Evolutionary conservation across 2,797 vertebrate species (phyloP).

Genomic region (Lepidocolaptes lacrymiger): DNA sequence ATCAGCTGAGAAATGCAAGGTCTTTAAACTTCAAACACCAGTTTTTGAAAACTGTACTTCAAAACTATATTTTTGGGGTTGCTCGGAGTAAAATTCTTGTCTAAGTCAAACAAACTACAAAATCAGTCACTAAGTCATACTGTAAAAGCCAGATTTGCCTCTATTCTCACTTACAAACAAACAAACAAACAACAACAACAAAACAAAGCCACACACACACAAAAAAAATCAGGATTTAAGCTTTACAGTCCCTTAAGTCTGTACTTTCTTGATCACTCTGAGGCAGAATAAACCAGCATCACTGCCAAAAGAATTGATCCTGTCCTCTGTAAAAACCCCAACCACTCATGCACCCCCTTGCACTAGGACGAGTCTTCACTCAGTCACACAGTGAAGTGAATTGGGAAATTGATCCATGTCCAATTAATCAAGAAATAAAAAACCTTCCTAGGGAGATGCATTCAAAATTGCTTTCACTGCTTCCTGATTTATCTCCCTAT

Average conservation of each 20-base stretch:
- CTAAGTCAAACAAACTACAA: neutral
- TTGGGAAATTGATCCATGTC: slow-evolving; percentile 24
- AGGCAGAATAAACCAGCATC: neutral
- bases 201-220: too few relatives aligned
- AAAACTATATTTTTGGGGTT: neutral
- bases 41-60: neutral
- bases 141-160: neutral
- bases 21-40: neutral
- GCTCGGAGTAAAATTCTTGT: neutral
- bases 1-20: neutral
- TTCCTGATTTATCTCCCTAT: neutral
- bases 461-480: neutral
- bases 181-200: neutral
- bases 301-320: neutral
- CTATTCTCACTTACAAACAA: neutral
- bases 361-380: neutral
- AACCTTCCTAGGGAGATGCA: neutral
- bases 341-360: neutral
- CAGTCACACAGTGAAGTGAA: slow-evolving; percentile 1
- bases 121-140: neutral
- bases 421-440: slow-evolving; percentile 10
- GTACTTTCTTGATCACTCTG: neutral
- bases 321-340: neutral
- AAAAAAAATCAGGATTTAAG: neutral
- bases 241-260: neutral